Conservation (phyloP, 1,140 invertebrate genomes). For the Gyrodactylus bullatarudis region DNA sequence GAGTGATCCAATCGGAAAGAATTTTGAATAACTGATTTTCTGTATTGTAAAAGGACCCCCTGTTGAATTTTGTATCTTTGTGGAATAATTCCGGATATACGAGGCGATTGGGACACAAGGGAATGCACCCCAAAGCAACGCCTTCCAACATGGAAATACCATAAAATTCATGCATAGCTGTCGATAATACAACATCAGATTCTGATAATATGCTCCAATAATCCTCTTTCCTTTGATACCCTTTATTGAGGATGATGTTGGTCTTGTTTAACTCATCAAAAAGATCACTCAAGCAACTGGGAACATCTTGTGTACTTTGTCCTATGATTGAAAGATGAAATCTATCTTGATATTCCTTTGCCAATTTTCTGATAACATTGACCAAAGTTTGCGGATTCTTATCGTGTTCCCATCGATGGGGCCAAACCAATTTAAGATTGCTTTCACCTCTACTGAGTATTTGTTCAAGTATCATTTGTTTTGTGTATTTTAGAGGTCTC, state of each 20-base stretch:
- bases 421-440: conserved; percentile 33
- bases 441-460: background rate
- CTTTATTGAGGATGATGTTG: background rate
- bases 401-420: conserved; percentile 44
- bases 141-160: conserved; percentile 38
- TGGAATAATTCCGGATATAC: conserved; percentile 41
- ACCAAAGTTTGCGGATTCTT: conserved; percentile 35
- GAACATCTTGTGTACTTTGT: conserved; percentile 20
- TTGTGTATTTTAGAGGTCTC: conserved; percentile 13
- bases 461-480: background rate
- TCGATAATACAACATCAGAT: conserved; percentile 32
- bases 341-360: conserved; percentile 21
- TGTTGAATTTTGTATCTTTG: conserved; percentile 13
- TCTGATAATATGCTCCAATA: conserved; percentile 26
- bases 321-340: conserved; percentile 32
- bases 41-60: conserved; percentile 28
- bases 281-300: conserved; percentile 22
- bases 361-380: conserved; percentile 24
- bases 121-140: conserved; percentile 31
- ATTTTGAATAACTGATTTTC: conserved; percentile 24
- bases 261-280: background rate
- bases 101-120: conserved; percentile 31
- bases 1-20: background rate
- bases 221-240: conserved; percentile 17
- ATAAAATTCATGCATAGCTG: conserved; percentile 39